Conservation (phyloP, 2,797 vertebrate species). For the Loris lydekkerianus region DNA sequence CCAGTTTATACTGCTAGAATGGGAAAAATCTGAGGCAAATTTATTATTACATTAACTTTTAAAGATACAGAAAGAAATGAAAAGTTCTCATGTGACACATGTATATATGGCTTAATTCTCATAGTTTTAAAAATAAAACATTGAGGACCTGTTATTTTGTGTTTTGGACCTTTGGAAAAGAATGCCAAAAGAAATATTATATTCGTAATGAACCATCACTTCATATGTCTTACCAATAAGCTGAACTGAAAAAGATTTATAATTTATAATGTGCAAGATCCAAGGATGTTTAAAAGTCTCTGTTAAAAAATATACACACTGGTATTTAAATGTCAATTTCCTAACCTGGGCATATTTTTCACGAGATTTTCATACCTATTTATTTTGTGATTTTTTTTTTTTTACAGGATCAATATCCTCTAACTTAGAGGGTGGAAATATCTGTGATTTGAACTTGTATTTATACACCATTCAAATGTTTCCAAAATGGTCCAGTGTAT, state of each 20-base stretch:
- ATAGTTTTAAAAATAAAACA: constrained; percentile 51
- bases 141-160: not conserved
- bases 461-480: constrained; percentile 67
- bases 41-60: constrained; percentile 32
- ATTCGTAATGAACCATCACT: constrained; percentile 22
- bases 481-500: not conserved
- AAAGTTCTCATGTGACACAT: constrained; percentile 36
- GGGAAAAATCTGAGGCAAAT: not conserved
- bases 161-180: constrained; percentile 32
- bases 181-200: constrained; percentile 42
- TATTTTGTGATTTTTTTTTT: constrained; percentile 56
- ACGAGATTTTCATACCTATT: not conserved
- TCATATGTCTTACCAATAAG: constrained; percentile 6
- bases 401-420: constrained; percentile 17
- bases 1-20: not conserved
- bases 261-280: constrained; percentile 1
- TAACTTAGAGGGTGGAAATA: not conserved
- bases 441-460: constrained; percentile 31
- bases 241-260: constrained; percentile 6
- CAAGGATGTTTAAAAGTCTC: constrained; percentile 42
- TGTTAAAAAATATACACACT: not conserved
- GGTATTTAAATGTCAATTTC: constrained; percentile 51
- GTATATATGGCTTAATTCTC: constrained; percentile 42
- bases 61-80: constrained; percentile 35
- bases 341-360: constrained; percentile 38